These are phyloP conservation scores for Petaurus breviceps DNA, from an alignment of 2,113 vertebrate species.

Conservation along the genomic window DNA sequence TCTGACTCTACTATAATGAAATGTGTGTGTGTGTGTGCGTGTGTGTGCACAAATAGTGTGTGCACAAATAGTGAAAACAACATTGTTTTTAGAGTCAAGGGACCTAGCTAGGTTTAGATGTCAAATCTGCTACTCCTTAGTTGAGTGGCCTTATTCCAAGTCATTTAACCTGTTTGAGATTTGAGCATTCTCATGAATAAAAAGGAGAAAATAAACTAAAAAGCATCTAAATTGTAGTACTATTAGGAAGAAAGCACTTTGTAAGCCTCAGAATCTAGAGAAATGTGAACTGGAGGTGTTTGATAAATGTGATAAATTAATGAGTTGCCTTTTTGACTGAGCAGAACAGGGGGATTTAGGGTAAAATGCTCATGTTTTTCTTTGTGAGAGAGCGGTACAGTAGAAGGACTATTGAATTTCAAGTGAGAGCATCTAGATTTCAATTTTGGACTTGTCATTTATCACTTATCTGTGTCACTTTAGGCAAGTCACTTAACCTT, in stretches of 20 bases:
- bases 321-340: background rate
- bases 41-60: too few species aligned
- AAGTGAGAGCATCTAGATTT: background rate
- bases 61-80: too few species aligned
- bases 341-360: too few species aligned
- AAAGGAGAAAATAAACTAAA: background rate
- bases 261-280: background rate
- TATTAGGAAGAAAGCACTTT: background rate
- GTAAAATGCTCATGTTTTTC: background rate
- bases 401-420: background rate
- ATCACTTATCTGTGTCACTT: background rate
- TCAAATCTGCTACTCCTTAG: background rate
- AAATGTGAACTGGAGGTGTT: background rate
- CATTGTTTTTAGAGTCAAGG: background rate
- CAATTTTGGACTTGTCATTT: background rate
- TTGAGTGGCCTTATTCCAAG: background rate
- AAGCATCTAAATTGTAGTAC: background rate
- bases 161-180: background rate
- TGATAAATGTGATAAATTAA: background rate
- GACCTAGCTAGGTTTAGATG: background rate
- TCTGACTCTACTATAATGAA: background rate
- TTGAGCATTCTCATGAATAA: background rate
- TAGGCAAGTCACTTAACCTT: background rate
- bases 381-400: background rate
- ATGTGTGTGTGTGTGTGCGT: background rate